Evolutionary conservation across 23 tunicate genomes (phyloP).

Genomic region (Styela plicata): DNA sequence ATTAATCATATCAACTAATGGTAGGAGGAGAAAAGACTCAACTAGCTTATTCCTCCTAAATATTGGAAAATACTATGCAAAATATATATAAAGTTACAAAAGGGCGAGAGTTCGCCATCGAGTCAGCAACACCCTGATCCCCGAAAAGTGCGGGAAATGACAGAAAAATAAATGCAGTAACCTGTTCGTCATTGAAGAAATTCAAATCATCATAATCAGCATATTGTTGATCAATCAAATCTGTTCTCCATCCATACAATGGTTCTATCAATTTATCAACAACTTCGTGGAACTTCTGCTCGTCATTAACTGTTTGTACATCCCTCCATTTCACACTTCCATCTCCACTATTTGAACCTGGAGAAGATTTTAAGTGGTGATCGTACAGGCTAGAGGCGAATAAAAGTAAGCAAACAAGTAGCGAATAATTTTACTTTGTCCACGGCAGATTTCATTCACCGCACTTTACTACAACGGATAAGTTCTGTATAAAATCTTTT

Average conservation of each 20-base stretch:
- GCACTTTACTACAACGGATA: no score
- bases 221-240: constrained; percentile 21
- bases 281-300: constrained; percentile 20
- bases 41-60: no score
- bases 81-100: background rate
- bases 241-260: constrained; percentile 28
- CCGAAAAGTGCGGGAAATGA: no score
- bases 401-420: no score
- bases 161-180: background rate
- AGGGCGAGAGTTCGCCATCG: background rate
- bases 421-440: no score
- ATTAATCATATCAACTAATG: no score
- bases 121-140: background rate
- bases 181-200: constrained; percentile 36
- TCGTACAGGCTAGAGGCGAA: no score
- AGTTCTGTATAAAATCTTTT: no score
- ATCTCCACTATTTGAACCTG: constrained; percentile 40
- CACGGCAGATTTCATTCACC: no score
- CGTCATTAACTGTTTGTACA: constrained; percentile 19
- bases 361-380: background rate
- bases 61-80: no score
- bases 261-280: constrained; percentile 12
- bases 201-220: constrained; percentile 20
- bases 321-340: constrained; percentile 36
- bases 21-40: no score